Evolutionary conservation across 2,113 vertebrate genomes (phyloP).

Genomic region (Macrotus californicus): DNA sequence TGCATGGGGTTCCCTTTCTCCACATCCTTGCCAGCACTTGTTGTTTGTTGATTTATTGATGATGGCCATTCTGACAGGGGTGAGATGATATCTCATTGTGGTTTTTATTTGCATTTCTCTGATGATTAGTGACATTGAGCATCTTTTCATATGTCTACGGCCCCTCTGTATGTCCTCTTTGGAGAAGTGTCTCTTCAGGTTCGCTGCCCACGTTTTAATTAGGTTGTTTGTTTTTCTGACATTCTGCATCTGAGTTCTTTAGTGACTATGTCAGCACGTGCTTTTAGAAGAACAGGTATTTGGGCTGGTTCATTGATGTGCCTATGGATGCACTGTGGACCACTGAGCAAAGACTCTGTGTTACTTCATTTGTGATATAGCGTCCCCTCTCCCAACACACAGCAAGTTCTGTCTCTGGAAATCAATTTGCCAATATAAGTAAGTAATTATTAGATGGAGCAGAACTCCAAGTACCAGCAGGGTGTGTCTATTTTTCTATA

Average conservation of each 20-base stretch:
- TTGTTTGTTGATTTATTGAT: background rate
- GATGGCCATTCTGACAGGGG: background rate
- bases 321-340: background rate
- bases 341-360: background rate
- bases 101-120: background rate
- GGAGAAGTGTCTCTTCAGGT: background rate
- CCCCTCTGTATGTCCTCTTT: background rate
- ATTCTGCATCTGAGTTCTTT: background rate
- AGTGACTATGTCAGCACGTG: background rate
- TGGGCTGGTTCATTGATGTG: background rate
- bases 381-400: background rate
- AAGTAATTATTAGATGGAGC: too few relatives aligned
- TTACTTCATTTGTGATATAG: background rate
- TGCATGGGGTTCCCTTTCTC: background rate
- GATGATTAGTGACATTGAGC: background rate
- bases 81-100: background rate
- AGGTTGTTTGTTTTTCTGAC: background rate
- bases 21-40: background rate
- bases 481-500: background rate
- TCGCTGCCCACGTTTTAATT: background rate
- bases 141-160: too few relatives aligned
- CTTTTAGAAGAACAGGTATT: background rate
- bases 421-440: too few relatives aligned
- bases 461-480: background rate
- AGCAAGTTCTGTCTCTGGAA: background rate